These are phyloP conservation scores for Rambutsinella grinnellia DNA, from an alignment of 2,888 invertebrate species.

Conservation along the genomic window DNA sequence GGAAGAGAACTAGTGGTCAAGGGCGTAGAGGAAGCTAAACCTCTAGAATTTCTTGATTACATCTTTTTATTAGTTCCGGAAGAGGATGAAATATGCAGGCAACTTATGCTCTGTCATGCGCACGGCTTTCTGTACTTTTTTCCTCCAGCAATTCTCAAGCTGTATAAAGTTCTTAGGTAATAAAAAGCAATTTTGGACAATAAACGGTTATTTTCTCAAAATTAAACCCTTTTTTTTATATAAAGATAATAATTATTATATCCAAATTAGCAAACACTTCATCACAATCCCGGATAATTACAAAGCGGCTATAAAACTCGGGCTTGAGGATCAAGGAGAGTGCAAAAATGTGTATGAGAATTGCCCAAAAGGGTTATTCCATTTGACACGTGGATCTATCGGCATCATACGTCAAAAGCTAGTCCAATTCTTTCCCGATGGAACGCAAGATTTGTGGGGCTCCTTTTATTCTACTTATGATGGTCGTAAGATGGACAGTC, in stretches of 20 bases:
- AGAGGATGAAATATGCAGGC: conserved; percentile 57
- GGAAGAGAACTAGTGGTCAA: conserved; percentile 27
- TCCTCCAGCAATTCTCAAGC: conserved; percentile 38
- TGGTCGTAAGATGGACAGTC: background rate
- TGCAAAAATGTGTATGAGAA: conserved; percentile 42
- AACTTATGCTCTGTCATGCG: conserved; percentile 64
- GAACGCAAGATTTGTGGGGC: conserved; percentile 39
- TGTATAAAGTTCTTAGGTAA: conserved; percentile 62
- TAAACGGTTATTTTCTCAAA: too few species aligned
- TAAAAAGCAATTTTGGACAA: background rate
- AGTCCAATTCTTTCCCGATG: conserved; percentile 19
- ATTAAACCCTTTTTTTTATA: background rate
- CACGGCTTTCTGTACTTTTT: conserved; percentile 62
- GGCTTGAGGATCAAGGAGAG: conserved; percentile 58
- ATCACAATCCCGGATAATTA: conserved; percentile 51
- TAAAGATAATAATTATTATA: background rate
- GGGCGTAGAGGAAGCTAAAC: conserved; percentile 1
- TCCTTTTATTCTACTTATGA: conserved; percentile 25
- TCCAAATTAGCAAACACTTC: conserved; percentile 50
- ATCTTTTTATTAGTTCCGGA: conserved; percentile 61
- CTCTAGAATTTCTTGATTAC: conserved; percentile 55
- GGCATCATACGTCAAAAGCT: conserved; percentile 35
- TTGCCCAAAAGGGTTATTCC: conserved; percentile 33
- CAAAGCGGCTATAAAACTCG: conserved; percentile 56
- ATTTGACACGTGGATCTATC: conserved; percentile 22